Evolutionary conservation across 2,888 invertebrate species (phyloP), one percentile per base, ranked within the genome.

Genomic region (Antheraea assamensis): DNA sequence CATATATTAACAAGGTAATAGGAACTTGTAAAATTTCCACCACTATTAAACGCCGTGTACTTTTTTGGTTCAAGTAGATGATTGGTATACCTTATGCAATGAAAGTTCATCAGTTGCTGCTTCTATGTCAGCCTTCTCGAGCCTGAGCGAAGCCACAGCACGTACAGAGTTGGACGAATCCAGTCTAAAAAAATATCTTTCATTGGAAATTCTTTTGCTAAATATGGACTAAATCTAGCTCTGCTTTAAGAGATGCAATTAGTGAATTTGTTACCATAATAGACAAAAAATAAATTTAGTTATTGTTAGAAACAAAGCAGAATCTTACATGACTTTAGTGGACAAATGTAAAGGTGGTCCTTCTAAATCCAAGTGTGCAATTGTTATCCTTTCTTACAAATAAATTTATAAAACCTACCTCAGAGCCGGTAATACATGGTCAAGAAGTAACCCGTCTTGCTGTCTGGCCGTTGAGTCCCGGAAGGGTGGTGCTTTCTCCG

Each of bases 401-500:
- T 52, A 13, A n/a, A 52, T 58, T 10, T 10, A 58, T 58, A 30
- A 30, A 71, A 27, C 24, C 78, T 66, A 94, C 95, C 92, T 90
- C 1, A 95, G 77, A 0, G 95, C 95, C 0, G 95, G 95, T 8
- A 95, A 76, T 13, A 95, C 92, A 55, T 95, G 95, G 64, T 95
- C 94, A 27, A 95, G 71, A 0, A 95, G 80, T 42, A 95, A 61
- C 0, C 92, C 88, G 71, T 94, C 94, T 30, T 88, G 86, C n/a
- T 88, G 86, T 2, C 84, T 78, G 55, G 87, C 87, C 0, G 86
- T 81, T 0, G 81, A 80, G 0, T 80, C 82, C 0, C 85, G 83
- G 1, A 85, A 75, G 0, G 89, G 81, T 0, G 92, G 90, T 0
- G 92, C 97, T 75, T 96, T 95, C 89, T 98, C 97, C 78, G 98